These are phyloP conservation scores for Chrysina gloriosa DNA, from an alignment of 2,888 invertebrate genomes.

Conservation along the genomic window DNA sequence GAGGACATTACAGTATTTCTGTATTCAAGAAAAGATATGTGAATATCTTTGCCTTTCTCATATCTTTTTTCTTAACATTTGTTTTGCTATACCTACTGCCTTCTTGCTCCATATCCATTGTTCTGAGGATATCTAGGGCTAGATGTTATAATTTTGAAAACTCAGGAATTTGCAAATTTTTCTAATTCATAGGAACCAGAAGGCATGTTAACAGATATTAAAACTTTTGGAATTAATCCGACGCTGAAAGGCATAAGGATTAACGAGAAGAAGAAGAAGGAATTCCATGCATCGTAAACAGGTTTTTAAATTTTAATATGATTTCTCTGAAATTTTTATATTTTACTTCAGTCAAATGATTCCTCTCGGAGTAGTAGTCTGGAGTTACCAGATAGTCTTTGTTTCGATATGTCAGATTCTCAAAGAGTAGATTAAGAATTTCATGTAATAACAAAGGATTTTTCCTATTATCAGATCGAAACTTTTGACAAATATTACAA, in stretches of 20 bases:
- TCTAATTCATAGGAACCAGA: background rate
- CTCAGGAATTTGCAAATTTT: background rate
- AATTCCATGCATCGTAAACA: conserved; percentile 1
- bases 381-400: conserved; percentile 6
- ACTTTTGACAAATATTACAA: no score
- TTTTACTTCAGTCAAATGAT: no score
- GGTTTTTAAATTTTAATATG: background rate
- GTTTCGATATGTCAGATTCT: background rate
- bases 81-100: background rate
- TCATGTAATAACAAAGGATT: background rate
- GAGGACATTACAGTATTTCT: background rate
- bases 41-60: background rate
- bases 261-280: no score
- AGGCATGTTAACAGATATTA: background rate
- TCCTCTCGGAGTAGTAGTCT: background rate
- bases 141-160: background rate
- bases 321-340: background rate
- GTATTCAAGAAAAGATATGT: background rate
- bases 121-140: background rate
- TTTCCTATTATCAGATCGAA: no score
- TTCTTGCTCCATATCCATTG: background rate
- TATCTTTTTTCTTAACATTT: background rate
- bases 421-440: background rate
- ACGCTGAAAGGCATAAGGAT: no score
- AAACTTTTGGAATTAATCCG: conserved; percentile 8